Evolutionary conservation across 2,888 invertebrate species (phyloP), one percentile per base, ranked within the genome.

Genomic region (Aphelenchoides bicaudatus): DNA sequence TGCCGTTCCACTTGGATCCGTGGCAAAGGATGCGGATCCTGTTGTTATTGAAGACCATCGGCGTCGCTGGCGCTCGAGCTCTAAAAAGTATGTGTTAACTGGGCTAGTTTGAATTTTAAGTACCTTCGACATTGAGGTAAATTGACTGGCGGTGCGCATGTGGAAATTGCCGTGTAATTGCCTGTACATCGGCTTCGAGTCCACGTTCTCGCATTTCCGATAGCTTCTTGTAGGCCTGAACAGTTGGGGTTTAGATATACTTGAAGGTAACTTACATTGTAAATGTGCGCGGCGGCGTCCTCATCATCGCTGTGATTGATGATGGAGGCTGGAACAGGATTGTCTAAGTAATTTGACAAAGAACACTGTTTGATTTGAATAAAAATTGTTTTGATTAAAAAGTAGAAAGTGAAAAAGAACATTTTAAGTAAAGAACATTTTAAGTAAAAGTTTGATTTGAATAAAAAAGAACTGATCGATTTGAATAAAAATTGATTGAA

Each of bases 271-370:
- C 10, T n/a, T 34, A 10, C 34, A n/a, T n/a, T 10, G 34, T n/a
- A 10, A n/a, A n/a, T 34, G 34, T 10, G n/a, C 10, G 34, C 6
- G 21, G 43, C 43, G 43, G 16, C 43, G 21, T 43, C 43, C 21
- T 43, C 43, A 21, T 43, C 43, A 25, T 43, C 43, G 43, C 43
- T 43, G 10, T 25, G 43, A 10, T 43, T n/a, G n/a, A n/a, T n/a
- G n/a, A n/a, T n/a, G n/a, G n/a, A n/a, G n/a, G n/a, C n/a, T n/a
- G n/a, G n/a, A n/a, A n/a, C n/a, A n/a, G n/a, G n/a, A n/a, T n/a
- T n/a, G n/a, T n/a, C n/a, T n/a, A n/a, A n/a, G n/a, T n/a, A n/a
- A n/a, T n/a, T n/a, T n/a, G n/a, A n/a, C n/a, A n/a, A n/a, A n/a
- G n/a, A n/a, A n/a, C n/a, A n/a, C n/a, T n/a, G n/a, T n/a, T n/a